Evolutionary conservation across 2,888 invertebrate species (phyloP), one percentile per base, ranked within the genome.

Genomic region (Apomyelois bistriatella): DNA sequence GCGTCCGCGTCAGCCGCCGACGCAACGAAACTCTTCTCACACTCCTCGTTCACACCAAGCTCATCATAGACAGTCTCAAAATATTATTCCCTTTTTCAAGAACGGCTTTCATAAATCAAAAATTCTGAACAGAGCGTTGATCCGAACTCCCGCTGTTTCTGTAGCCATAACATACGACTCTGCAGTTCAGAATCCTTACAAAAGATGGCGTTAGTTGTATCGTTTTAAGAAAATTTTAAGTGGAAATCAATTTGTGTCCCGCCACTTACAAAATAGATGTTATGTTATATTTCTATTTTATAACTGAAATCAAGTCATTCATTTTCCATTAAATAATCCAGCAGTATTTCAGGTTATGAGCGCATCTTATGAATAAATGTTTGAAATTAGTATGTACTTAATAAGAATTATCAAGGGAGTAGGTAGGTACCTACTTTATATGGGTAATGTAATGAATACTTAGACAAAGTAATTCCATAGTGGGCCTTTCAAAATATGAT

Each of bases 1-100:
- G 52, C 54, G 54, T 36, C 52, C 52, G 87, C 79, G 79, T 79
- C 85, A 82, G 87, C 85, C 82, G 79, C 80, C 85, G 84, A 86
- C 86, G 88, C 89, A 84, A 77, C 82, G 76, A 60, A 66, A 65
- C 61, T 53, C 55, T 43, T 54, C 57, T 66, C 66, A n/a, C n/a
- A n/a, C n/a, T n/a, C n/a, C n/a, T n/a, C n/a, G n/a, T n/a, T n/a
- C n/a, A n/a, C n/a, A 61, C 60, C 60, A 59, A 54, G 40, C 53
- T 54, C 53, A 30, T 46, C 46, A 41, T 60, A 66, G 60, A 57
- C 60, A 65, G 57, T 59, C 59, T 56, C 58, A 46, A 54, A 40
- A 36, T 12, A 43, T 15, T 36, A 13, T 12, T 36, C 6, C 13
- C 9, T 35, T 51, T 51, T 56, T 54, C 48, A 49, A 56, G 55